phyloP scores from a whole-genome alignment of 2,888 invertebrate genomes.

The Hofmannophila pseudospretella region DNA sequence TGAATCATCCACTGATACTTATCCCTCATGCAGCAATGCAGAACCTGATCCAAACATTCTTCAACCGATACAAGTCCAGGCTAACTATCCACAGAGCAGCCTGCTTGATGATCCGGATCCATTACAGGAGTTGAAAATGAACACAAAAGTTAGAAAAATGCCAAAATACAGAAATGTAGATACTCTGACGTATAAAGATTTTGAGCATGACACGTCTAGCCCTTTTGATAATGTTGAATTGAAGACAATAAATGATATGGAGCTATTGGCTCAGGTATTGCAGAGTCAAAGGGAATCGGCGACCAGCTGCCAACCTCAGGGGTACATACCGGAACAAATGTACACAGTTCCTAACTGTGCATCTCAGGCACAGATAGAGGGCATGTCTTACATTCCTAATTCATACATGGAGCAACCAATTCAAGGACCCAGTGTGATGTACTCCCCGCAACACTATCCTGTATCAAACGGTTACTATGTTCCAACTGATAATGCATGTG shows the following conservation, averaged over 20 bases:
- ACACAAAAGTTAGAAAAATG: conserved; percentile 46
- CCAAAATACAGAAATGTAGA: conserved; percentile 56
- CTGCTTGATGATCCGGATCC: conserved; percentile 70
- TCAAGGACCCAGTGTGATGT: conserved; percentile 50
- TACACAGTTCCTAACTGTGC: conserved; percentile 47
- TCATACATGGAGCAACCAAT: conserved; percentile 54
- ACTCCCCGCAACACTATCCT: conserved; percentile 52
- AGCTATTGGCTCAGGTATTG: conserved; percentile 89
- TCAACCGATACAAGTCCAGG: conserved; percentile 63
- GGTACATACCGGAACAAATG: conserved; percentile 36
- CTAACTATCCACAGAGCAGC: conserved; percentile 48
- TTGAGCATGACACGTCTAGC: conserved; percentile 94
- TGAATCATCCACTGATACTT: conserved; percentile 31
- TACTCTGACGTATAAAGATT: conserved; percentile 82
- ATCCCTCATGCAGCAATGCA: conserved; percentile 30
- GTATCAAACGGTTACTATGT: conserved; percentile 56
- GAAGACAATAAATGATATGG: conserved; percentile 95
- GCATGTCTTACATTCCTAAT: conserved; percentile 55
- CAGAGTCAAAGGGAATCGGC: conserved; percentile 57
- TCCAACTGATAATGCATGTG: conserved; percentile 38
- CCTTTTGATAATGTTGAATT: conserved; percentile 96
- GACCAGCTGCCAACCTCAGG: conserved; percentile 39
- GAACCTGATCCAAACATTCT: conserved; percentile 57
- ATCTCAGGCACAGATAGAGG: conserved; percentile 56
- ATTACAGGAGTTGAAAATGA: conserved; percentile 51